phyloP scores from a whole-genome alignment of 2,113 vertebrate species.

The Cygnus atratus region DNA sequence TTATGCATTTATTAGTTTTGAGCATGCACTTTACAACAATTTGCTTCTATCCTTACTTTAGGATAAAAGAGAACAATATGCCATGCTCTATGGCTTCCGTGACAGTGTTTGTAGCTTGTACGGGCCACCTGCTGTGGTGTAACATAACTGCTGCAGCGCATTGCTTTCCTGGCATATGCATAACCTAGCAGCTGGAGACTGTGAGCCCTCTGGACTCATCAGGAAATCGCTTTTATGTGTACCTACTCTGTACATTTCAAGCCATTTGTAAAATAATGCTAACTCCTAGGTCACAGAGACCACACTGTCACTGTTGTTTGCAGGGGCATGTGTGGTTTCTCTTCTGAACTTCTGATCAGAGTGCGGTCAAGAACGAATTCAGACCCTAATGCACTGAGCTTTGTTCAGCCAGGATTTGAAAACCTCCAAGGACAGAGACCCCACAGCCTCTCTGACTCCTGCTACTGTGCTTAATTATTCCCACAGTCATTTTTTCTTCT shows the following conservation, averaged over 20 bases:
- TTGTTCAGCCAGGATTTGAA: neutral
- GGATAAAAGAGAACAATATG: neutral
- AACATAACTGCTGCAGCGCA: neutral
- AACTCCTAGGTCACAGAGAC: neutral
- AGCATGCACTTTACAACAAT: neutral
- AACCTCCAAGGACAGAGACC: neutral
- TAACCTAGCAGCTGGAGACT: slow-evolving; percentile 1
- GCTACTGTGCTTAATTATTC: neutral
- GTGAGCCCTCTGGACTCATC: neutral
- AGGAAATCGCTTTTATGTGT: neutral
- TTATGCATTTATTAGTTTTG: neutral
- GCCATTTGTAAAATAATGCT: neutral
- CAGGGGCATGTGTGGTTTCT: neutral
- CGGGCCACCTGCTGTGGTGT: slow-evolving; percentile 20
- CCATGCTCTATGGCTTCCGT: neutral
- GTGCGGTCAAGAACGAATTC: neutral
- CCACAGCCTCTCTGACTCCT: neutral
- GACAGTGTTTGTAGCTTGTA: neutral
- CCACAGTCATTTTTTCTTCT: neutral
- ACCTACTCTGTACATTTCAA: neutral
- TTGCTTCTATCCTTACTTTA: neutral
- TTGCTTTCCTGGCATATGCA: neutral
- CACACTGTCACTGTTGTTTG: neutral
- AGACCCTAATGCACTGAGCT: neutral
- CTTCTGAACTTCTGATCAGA: neutral